Evolutionary conservation across 2,888 invertebrate genomes (phyloP), one percentile per base, ranked within the genome.

Genomic region (Cetonia aurata): DNA sequence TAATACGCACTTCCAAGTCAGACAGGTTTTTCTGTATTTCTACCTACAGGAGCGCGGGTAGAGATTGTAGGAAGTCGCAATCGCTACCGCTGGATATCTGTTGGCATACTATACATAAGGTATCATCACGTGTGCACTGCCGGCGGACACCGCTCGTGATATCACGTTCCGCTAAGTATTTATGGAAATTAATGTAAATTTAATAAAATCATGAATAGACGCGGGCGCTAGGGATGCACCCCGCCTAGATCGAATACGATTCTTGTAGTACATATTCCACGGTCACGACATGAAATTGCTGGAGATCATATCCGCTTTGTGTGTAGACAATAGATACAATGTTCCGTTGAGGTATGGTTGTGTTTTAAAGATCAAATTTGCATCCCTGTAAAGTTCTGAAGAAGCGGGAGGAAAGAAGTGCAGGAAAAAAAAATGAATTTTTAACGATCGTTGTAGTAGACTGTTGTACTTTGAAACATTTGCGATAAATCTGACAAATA

Each of bases 101-200:
- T 4, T 25, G 25, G 25, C 25, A 25, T 4, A 25, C 25, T 12
- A 62, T 19, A 44, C 59, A 59, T 59, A 59, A 53, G 25, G 25
- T 17, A 8, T 1, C 13, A 37, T 56, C 33, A 56, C 48, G 48
- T 62, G 48, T 62, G 48, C 33, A 48, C 4, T 31, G 48, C 46
- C 37, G 46, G 3, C 56, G 13, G 37, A 41, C 31, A 48, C 31
- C 33, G 37, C 12, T 62, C 62, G 62, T 62, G 62, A 62, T 62
- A 62, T 62, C 62, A 62, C 62, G 62, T 62, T 71, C 41, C 62
- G 67, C 62, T 17, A 53, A 44, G 66, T 67, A 60, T 68, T 71
- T 68, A 67, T 71, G 67, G 71, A 71, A 71, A 71, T 71, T 71
- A 71, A 71, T 71, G 71, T 68, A 67, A 71, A 71, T 71, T 59